Percentiles rank a stretch among this genome's conserved stretches.
phyloP scores from a whole-genome alignment of 2,797 vertebrate species.

The Pelodytes ibericus region DNA sequence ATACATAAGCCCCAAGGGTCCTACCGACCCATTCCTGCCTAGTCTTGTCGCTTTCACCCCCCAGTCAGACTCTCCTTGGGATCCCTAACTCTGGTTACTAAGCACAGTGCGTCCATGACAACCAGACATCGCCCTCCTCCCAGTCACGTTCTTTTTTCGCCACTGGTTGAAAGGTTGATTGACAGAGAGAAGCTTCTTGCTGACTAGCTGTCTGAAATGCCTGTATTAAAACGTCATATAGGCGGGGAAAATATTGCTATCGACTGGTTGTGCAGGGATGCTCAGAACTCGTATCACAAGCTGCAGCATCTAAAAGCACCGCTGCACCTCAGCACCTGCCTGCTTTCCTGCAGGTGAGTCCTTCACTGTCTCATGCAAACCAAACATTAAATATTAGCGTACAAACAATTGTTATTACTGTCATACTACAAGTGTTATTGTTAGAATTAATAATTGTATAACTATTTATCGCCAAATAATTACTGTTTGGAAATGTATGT shows the following conservation, averaged over 20 bases:
- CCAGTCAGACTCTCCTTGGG: not conserved
- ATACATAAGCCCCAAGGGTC: too few species aligned
- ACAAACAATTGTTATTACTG: too few species aligned
- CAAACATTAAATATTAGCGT: too few species aligned
- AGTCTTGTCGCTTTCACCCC: constrained; percentile 21
- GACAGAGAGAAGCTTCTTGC: not conserved
- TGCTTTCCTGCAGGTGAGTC: constrained; percentile 31
- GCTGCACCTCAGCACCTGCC: not conserved
- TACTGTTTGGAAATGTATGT: too few species aligned
- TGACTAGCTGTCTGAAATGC: not conserved
- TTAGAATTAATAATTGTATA: too few species aligned
- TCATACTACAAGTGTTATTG: too few species aligned
- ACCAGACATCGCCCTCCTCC: not conserved
- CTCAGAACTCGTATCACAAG: constrained; percentile 4
- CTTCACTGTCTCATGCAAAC: not conserved
- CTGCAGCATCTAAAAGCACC: not conserved
- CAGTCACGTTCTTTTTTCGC: not conserved
- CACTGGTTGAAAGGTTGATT: not conserved
- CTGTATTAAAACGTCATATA: not conserved
- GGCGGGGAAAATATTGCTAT: not conserved
- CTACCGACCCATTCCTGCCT: not conserved
- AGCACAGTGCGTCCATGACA: constrained; percentile 41
- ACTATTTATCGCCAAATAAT: too few species aligned
- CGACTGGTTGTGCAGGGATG: constrained; percentile 12
- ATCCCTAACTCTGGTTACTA: constrained; percentile 33